Evolutionary conservation across 2,888 invertebrate genomes (phyloP).

Genomic region (Brenthis ino): DNA sequence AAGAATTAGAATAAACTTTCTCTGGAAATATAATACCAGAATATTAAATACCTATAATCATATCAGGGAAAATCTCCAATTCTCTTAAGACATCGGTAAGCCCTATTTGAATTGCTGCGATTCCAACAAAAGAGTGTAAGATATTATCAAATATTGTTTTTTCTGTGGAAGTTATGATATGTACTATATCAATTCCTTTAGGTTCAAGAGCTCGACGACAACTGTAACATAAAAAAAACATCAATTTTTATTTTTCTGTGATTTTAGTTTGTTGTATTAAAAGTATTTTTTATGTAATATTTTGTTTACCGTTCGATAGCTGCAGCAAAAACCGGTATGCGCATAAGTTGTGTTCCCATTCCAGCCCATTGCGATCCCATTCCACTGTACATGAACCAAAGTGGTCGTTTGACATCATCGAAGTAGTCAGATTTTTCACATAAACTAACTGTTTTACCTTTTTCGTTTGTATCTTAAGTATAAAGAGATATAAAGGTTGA

Average conservation of each 20-base stretch:
- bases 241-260: too few species aligned
- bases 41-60: too few species aligned
- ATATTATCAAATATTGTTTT: constrained; percentile 81
- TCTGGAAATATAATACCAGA: too few species aligned
- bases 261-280: background rate
- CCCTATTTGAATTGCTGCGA: constrained; percentile 86
- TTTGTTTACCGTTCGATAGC: constrained; percentile 40
- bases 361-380: constrained; percentile 67
- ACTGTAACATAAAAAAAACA: constrained; percentile 45
- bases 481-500: too few species aligned
- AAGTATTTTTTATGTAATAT: background rate
- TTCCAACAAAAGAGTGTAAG: constrained; percentile 87
- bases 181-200: constrained; percentile 84
- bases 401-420: constrained; percentile 65
- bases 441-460: background rate
- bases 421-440: constrained; percentile 43
- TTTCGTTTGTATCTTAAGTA: too few species aligned
- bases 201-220: constrained; percentile 77
- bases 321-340: constrained; percentile 81
- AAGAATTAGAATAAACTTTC: too few species aligned
- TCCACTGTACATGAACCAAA: constrained; percentile 87
- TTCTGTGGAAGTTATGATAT: constrained; percentile 84
- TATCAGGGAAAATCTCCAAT: constrained; percentile 81
- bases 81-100: constrained; percentile 67
- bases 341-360: constrained; percentile 85